phyloP scores from a whole-genome alignment of 2,797 vertebrate genomes.

The Onychomys leucogaster region DNA sequence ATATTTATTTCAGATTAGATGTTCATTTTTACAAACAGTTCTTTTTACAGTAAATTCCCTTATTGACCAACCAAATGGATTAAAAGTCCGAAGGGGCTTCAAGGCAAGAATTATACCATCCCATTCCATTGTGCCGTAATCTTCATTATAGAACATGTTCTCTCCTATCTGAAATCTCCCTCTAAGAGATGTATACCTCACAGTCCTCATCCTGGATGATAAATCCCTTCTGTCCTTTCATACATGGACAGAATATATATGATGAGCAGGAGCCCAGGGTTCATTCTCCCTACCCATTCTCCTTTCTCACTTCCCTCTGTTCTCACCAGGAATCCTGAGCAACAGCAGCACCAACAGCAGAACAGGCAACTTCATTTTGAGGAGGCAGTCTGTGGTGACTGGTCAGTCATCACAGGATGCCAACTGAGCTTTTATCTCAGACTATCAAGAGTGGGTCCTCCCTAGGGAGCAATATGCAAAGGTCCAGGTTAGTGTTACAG shows the following conservation, averaged over 20 bases:
- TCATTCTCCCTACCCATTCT: background rate
- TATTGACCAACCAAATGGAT: background rate
- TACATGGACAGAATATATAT: no score
- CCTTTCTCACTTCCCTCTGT: background rate
- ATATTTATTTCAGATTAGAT: background rate
- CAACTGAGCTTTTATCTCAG: background rate
- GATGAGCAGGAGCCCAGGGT: background rate
- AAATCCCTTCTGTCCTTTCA: accelerated
- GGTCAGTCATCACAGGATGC: background rate
- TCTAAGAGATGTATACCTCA: background rate
- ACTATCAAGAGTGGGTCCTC: background rate
- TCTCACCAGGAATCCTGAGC: background rate
- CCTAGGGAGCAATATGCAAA: background rate
- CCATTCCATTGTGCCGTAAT: background rate
- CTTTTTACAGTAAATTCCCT: background rate
- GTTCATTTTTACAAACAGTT: background rate
- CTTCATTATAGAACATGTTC: background rate
- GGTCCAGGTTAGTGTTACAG: background rate
- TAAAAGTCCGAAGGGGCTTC: background rate
- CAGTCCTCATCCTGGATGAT: background rate
- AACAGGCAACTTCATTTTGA: background rate
- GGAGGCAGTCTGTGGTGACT: background rate
- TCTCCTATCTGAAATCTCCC: no score
- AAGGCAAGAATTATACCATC: background rate
- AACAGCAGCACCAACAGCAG: background rate